A percentile compares a stretch with the other conserved stretches of the same genome.
Evolutionary conservation across 2,888 invertebrate species (phyloP).

Genomic region (Portevinia maculata): DNA sequence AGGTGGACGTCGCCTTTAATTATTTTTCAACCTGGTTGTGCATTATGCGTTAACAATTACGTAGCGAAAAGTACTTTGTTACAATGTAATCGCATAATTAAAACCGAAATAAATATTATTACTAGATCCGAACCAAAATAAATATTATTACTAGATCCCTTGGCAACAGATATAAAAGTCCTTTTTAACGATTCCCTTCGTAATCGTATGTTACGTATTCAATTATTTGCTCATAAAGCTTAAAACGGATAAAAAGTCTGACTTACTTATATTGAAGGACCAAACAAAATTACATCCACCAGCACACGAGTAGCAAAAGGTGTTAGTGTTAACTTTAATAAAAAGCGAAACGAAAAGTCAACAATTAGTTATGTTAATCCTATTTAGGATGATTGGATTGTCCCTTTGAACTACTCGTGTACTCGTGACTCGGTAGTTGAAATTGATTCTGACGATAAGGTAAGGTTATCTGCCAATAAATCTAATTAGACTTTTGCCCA

Average conservation of each 20-base stretch:
- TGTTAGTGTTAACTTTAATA: slow-evolving; percentile 34
- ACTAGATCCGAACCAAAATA: slow-evolving; percentile 15
- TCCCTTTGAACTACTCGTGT: too few species aligned
- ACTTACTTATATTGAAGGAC: too few species aligned
- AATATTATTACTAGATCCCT: slow-evolving; percentile 24
- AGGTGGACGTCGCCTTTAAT: slow-evolving; percentile 53
- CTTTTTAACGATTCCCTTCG: slow-evolving; percentile 59
- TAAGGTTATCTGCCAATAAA: slow-evolving; percentile 50
- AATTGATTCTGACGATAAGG: slow-evolving; percentile 43
- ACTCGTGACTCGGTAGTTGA: slow-evolving; percentile 13
- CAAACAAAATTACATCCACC: slow-evolving; percentile 11
- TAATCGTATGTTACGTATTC: slow-evolving; percentile 65
- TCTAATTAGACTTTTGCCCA: slow-evolving; percentile 57
- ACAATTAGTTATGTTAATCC: slow-evolving; percentile 58
- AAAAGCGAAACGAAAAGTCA: slow-evolving; percentile 56
- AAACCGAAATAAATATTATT: slow-evolving; percentile 55
- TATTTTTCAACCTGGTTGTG: slow-evolving; percentile 52
- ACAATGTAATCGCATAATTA: slow-evolving; percentile 81
- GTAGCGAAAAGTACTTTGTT: slow-evolving; percentile 68
- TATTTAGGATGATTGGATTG: slow-evolving; percentile 14
- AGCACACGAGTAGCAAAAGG: slow-evolving; percentile 25
- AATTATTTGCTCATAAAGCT: slow-evolving; percentile 58
- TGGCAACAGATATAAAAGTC: slow-evolving; percentile 39
- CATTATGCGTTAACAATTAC: slow-evolving; percentile 74
- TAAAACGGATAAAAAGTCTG: neutral